Evolutionary conservation across 1,140 invertebrate genomes (phyloP).

Genomic region (Contarinia nasturtii): DNA sequence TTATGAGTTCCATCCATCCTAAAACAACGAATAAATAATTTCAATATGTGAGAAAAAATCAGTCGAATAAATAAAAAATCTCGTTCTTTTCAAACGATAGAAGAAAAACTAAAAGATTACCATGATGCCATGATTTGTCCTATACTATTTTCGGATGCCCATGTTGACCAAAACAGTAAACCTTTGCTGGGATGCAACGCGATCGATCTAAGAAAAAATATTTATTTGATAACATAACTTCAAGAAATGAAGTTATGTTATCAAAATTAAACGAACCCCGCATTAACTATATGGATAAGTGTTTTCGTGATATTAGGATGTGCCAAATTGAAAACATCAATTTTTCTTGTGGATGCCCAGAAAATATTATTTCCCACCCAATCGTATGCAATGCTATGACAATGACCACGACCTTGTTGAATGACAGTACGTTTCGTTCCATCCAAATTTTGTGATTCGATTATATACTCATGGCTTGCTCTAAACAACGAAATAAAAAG

Average conservation of each 20-base stretch:
- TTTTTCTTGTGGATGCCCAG: conserved; percentile 38
- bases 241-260: too few relatives aligned
- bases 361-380: conserved; percentile 65
- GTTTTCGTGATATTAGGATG: conserved; percentile 13
- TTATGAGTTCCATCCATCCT: conserved; percentile 64
- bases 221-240: too few relatives aligned
- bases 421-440: conserved; percentile 40
- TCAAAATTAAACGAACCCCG: not conserved
- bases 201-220: conserved; percentile 11
- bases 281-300: conserved; percentile 6
- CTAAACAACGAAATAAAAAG: not conserved
- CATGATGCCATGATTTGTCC: conserved; percentile 36
- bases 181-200: conserved; percentile 18
- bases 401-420: conserved; percentile 31
- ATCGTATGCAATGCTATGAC: conserved; percentile 44
- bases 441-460: conserved; percentile 61
- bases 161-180: conserved; percentile 63
- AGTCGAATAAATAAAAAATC: too few relatives aligned
- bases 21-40: too few relatives aligned
- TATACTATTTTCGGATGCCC: conserved; percentile 34
- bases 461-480: conserved; percentile 25
- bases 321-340: conserved; percentile 14
- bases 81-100: too few relatives aligned
- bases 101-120: too few relatives aligned
- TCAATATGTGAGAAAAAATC: too few relatives aligned